Base-by-base conservation (phyloP, 2,888 invertebrate species). In the Drosophila austrosaltans region DNA sequence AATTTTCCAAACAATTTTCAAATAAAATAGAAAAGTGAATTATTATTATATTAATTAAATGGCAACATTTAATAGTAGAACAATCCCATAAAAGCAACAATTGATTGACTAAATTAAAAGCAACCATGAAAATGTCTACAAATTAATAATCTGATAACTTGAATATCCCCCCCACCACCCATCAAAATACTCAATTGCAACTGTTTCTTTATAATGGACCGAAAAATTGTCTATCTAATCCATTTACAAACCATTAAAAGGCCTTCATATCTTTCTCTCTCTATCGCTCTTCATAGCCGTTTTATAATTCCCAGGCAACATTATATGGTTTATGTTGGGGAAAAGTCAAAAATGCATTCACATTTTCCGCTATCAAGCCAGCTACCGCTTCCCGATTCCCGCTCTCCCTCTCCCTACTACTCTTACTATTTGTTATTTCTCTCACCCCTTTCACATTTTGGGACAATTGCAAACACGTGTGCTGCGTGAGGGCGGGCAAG, bases 401-500 rank as follows among this genome's bases (percentile, higher is more conserved):
- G 42, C 36, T 64, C 30, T 53, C 62, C 54, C 68, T 65, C 39
- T 5, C 5, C 5, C 42, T 16, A n/a, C 40, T 30, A 6, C 6
- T 3, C 6, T 1, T 28, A 28, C 48, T 2, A 44, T 6, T 16
- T 16, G 48, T 22, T 8, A 10, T 10, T 10, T 16, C 2, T 20
- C 8, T 22, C 44, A 48, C 22, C 44, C 44, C 8, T 6, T 25
- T 22, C 48, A 48, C 25, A 25, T 48, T 48, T 48, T 48, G 10
- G 48, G 48, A 48, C 87, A 87, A 87, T 87, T 87, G 88, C 69
- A 64, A 81, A 87, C 85, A 89, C 85, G 89, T 87, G 89, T 86
- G 87, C 84, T 87, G 79, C 87, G 72, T 84, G 82, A 73, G 72
- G 32, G 42, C 63, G 60, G 42, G 42, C 48, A 58, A 40, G 62